A percentile compares a stretch with the other conserved stretches of the same genome.
Conservation (phyloP, 2,888 invertebrate genomes). For the Eustalomyia histrio region DNA sequence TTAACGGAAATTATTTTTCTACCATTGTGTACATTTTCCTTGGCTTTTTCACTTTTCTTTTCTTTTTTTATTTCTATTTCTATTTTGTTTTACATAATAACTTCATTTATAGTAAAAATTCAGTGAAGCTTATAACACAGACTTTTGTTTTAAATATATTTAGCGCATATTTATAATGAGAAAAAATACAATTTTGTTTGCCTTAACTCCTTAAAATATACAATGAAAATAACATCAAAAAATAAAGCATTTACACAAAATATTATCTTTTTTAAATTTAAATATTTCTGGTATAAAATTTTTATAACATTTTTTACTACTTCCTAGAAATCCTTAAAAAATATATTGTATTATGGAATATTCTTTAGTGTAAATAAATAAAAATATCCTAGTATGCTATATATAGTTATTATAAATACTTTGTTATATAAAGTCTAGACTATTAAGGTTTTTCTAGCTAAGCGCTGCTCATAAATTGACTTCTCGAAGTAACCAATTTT, state of each 20-base stretch:
- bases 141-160: constrained; percentile 62
- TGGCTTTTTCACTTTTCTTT: constrained; percentile 44
- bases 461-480: no score
- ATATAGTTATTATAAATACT: no score
- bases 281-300: no score
- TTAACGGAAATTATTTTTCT: constrained; percentile 63
- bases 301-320: no score
- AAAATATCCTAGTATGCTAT: no score
- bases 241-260: not conserved
- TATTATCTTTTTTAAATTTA: no score
- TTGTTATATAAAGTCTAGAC: no score
- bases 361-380: no score
- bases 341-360: no score
- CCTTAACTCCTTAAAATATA: constrained; percentile 17
- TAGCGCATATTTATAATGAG: constrained; percentile 61
- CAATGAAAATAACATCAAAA: constrained; percentile 6
- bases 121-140: constrained; percentile 40
- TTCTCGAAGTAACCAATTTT: no score
- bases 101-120: constrained; percentile 36
- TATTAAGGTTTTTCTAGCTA: no score
- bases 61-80: not conserved
- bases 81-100: constrained; percentile 40
- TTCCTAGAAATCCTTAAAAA: no score
- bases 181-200: constrained; percentile 21
- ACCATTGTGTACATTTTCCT: constrained; percentile 27